These are phyloP conservation scores for Agonopterix heracliana DNA, from an alignment of 2,888 invertebrate genomes.

Conservation along the genomic window DNA sequence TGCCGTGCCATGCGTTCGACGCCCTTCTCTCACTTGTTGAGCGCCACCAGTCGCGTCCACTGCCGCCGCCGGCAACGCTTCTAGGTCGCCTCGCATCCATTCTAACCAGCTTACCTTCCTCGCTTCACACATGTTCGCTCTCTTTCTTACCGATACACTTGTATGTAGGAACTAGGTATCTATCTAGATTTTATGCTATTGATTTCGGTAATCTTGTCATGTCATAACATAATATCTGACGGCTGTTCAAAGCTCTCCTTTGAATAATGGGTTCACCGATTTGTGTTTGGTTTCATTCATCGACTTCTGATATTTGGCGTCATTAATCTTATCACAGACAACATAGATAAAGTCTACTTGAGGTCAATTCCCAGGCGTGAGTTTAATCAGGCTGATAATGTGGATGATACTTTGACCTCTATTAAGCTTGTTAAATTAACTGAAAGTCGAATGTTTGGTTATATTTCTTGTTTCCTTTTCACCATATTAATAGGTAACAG, in stretches of 20 bases:
- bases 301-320: too few relatives aligned
- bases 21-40: conserved; percentile 66
- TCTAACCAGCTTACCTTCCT: conserved; percentile 14
- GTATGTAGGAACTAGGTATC: conserved; percentile 12
- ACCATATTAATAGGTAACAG: too few relatives aligned
- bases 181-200: conserved; percentile 24
- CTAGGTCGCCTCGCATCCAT: conserved; percentile 29
- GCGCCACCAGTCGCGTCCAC: conserved; percentile 20
- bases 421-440: too few relatives aligned
- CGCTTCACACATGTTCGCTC: conserved; percentile 30
- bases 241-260: too few relatives aligned
- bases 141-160: conserved; percentile 31
- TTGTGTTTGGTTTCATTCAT: too few relatives aligned
- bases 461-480: too few relatives aligned
- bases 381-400: too few relatives aligned
- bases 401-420: too few relatives aligned
- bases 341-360: neutral
- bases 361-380: neutral
- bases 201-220: conserved; percentile 22
- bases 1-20: conserved; percentile 62
- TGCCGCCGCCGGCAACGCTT: conserved; percentile 17
- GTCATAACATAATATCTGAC: neutral
- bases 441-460: too few relatives aligned
- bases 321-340: too few relatives aligned
- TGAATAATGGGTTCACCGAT: too few relatives aligned